Percentiles rank a stretch among this genome's conserved stretches.
phyloP scores from a whole-genome alignment of 2,888 invertebrate species.

The Gisinianus flammeolus region DNA sequence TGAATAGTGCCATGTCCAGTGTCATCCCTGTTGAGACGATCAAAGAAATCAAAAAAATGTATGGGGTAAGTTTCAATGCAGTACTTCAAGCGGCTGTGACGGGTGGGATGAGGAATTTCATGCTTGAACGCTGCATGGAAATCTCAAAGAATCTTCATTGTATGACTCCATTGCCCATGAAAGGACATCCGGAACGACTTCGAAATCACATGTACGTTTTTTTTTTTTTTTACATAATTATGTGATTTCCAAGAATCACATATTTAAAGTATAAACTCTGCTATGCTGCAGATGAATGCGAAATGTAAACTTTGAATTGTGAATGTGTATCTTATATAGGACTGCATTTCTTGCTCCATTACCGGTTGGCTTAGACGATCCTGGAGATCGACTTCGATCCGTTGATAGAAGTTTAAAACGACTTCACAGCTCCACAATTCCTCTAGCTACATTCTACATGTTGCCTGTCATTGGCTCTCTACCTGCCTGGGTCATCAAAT shows the following conservation, averaged over 20 bases:
- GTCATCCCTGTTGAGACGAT: conserved; percentile 29
- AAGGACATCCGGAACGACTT: conserved; percentile 41
- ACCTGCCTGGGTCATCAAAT: conserved; percentile 35
- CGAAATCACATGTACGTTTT: conserved; percentile 45
- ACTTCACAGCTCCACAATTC: conserved; percentile 28
- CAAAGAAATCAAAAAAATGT: conserved; percentile 41
- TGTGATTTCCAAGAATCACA: not conserved
- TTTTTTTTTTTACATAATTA: conserved; percentile 1
- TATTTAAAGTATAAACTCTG: not conserved
- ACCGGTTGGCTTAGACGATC: conserved; percentile 23
- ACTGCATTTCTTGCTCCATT: conserved; percentile 33
- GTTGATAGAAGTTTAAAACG: not conserved
- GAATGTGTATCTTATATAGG: too few relatives aligned
- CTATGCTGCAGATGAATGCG: not conserved
- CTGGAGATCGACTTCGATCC: conserved; percentile 1
- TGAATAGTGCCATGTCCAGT: conserved; percentile 28
- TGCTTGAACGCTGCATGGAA: conserved; percentile 32
- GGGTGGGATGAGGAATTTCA: conserved; percentile 42
- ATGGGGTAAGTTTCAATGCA: conserved; percentile 29
- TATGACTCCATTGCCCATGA: conserved; percentile 40
- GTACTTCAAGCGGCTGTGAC: conserved; percentile 41
- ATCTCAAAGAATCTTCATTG: conserved; percentile 39
- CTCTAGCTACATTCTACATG: conserved; percentile 26
- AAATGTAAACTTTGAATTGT: not conserved
- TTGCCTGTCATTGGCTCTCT: conserved; percentile 26